phyloP scores from a whole-genome alignment of 2,113 vertebrate genomes.

The Mastomys natalensis region DNA sequence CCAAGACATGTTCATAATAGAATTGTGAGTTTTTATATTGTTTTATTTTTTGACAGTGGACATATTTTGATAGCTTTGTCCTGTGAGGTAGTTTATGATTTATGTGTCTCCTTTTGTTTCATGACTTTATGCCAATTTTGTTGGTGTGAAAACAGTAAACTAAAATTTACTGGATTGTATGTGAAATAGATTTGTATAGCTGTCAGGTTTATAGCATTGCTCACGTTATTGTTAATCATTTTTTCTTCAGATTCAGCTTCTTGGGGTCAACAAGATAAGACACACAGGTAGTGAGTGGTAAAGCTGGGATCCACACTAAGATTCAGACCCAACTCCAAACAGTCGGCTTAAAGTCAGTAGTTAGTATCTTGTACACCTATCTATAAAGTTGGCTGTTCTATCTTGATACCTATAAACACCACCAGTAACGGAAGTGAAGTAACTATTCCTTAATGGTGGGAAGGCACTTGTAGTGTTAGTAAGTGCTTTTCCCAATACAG shows the following conservation, averaged over 20 bases:
- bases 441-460: constrained; percentile 36
- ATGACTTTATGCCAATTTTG: constrained; percentile 51
- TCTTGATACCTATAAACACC: background rate
- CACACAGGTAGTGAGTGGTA: background rate
- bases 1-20: background rate
- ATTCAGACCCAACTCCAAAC: background rate
- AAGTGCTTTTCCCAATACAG: background rate
- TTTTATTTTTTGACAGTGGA: constrained; percentile 6
- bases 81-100: constrained; percentile 47
- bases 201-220: background rate
- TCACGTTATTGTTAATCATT: constrained; percentile 14
- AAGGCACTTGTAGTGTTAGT: constrained; percentile 1
- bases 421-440: constrained; percentile 37
- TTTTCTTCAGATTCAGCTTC: background rate
- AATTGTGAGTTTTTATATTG: constrained; percentile 45
- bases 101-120: constrained; percentile 67
- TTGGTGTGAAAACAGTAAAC: constrained; percentile 14
- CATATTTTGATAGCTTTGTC: constrained; percentile 57
- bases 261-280: background rate
- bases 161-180: constrained; percentile 18
- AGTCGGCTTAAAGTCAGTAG: background rate
- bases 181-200: constrained; percentile 40
- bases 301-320: constrained; percentile 12
- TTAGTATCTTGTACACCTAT: background rate
- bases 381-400: background rate